Evolutionary conservation across 2,113 vertebrate species (phyloP), one percentile per base, ranked within the genome.

Genomic region (Archocentrus centrarchus): DNA sequence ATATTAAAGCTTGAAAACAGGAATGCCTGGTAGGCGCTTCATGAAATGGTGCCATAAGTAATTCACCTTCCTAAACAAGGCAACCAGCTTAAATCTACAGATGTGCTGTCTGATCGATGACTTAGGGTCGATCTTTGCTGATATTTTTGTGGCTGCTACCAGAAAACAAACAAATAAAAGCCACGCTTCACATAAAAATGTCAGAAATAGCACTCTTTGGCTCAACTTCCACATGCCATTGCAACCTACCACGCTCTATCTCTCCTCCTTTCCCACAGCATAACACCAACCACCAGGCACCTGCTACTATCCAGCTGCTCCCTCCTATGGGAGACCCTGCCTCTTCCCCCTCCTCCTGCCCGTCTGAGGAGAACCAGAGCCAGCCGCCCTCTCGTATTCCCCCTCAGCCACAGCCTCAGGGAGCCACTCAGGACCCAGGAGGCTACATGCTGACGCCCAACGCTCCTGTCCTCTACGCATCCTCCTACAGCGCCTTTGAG

Each of bases 401-500:
- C 47, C 50, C 59, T 59, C 93, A 94, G 88, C 93, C 95, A 63
- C 92, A 94, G 30, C 90, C 96, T 59, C 96, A 97, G 88, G 91
- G 95, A 77, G 89, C 93, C 73, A 93, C 95, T 62, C 97, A 97
- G 91, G 94, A 96, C 84, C 92, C 95, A 24, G 96, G 96, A 47
- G 92, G 93, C 86, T 96, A 92, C 27, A 95, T 95, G 89, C 91
- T 95, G 73, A 95, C 96, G 2, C 96, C 97, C 11, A 96, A 96
- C 0, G 96, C 96, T 35, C 97, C 97, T 0, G 87, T 94, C 3
- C 93, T 96, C 84, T 97, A 96, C 3, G 89, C 94, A 32, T 92
- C 96, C 0, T 82, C 95, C 35, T 96, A 93, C 82, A 92, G 95
- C 81, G 93, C 95, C 6, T 97, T 97, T 62, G 98, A 98, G 93